Percentiles rank a stretch among this genome's conserved stretches.
phyloP scores from a whole-genome alignment of 1,140 invertebrate species.

The Venustaconcha ellipsiformis region DNA sequence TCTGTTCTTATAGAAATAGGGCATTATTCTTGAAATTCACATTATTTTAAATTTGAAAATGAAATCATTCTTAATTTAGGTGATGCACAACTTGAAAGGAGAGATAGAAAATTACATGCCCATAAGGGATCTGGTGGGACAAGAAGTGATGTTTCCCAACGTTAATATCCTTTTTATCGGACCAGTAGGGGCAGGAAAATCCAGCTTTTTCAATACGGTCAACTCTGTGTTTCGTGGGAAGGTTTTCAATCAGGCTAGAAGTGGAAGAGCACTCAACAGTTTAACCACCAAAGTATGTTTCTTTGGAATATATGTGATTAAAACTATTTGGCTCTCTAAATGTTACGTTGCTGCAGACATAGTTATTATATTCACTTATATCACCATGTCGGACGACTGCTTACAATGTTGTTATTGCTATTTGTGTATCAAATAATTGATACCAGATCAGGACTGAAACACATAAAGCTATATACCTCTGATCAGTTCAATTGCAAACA shows the following conservation, averaged over 20 bases:
- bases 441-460: too few relatives aligned
- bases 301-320: neutral
- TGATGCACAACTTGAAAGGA: conserved; percentile 12
- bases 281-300: conserved; percentile 36
- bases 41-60: too few relatives aligned
- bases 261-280: conserved; percentile 27
- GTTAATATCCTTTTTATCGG: conserved; percentile 32
- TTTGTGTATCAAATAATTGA: too few relatives aligned
- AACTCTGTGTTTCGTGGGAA: conserved; percentile 32
- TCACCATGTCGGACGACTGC: too few relatives aligned
- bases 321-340: too few relatives aligned
- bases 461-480: too few relatives aligned
- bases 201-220: conserved; percentile 36
- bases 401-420: too few relatives aligned
- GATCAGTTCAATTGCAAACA: too few relatives aligned
- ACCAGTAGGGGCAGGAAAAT: conserved; percentile 34
- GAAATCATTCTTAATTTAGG: neutral
- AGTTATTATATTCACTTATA: too few relatives aligned
- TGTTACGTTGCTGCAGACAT: too few relatives aligned
- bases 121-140: conserved; percentile 7
- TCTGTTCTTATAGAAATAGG: too few relatives aligned
- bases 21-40: too few relatives aligned
- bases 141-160: conserved; percentile 6
- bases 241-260: conserved; percentile 22
- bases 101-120: conserved; percentile 23